Evolutionary conservation across 2,113 vertebrate species (phyloP), one percentile per base, ranked within the genome.

Genomic region (Ictidomys tridecemlineatus): DNA sequence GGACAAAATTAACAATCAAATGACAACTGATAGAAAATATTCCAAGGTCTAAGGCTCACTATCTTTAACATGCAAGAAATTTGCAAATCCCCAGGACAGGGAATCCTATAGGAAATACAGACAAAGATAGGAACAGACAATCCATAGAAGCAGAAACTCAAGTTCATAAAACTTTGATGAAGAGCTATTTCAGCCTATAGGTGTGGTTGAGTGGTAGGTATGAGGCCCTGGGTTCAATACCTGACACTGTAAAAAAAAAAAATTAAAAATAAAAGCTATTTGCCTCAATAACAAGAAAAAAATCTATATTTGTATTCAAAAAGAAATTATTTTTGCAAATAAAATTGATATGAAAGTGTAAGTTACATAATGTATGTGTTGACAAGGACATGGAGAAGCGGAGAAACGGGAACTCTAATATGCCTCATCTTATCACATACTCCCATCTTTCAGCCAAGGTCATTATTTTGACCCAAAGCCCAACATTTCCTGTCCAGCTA

Each of bases 21-120:
- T 65, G 24, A 93, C 26, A 93, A 72, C n/a, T 11, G 26, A 94
- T 24, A 77, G 85, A 96, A 94, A 86, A 82, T 63, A 86, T 95
- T 73, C 83, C 58, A 48, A 69, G 85, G 79, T 58, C 89, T 86
- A 67, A 90, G 69, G 80, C 67, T 78, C 72, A 51, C 37, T 78
- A 70, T 70, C 26, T 69, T 34, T 48, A 82, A 63, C 6, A 76
- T 4, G 4, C 8, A 53, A 63, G 45, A 73, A 63, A 70, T 74
- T 48, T 83, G 17, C 51, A 42, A 89, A 85, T 76, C 73, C 92
- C 63, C 76, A 92, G 45, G 56, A 92, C 8, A 80, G 30, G 42
- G 89, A 96, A 76, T 51, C 42, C 34, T 63, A 58, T 1, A 12
- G 70, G 56, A 65, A 83, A 78, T 48, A 58, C 6, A 67, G 42